A percentile compares a stretch with the other conserved stretches of the same genome.
These are phyloP conservation scores for Danio jaintianensis DNA, from an alignment of 2,797 vertebrate species.

Conservation along the genomic window DNA sequence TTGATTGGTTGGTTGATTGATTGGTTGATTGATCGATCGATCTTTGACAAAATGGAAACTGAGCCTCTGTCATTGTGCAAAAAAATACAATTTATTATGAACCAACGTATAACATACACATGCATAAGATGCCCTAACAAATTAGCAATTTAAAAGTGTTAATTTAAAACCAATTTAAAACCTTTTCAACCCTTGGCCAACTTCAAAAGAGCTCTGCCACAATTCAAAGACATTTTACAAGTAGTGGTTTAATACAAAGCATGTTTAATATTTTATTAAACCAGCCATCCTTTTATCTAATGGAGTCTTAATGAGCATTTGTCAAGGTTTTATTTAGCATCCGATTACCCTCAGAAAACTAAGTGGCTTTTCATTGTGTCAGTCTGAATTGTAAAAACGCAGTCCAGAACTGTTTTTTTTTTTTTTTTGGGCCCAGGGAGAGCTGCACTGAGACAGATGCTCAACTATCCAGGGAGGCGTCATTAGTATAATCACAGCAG, in stretches of 20 bases:
- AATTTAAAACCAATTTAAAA: not conserved
- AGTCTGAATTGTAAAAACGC: not conserved
- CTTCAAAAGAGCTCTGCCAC: not conserved
- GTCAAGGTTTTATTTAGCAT: slow-evolving; percentile 28
- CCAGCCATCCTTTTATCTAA: not conserved
- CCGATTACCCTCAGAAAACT: slow-evolving; percentile 11
- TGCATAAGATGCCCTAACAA: not conserved
- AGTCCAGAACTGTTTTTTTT: not conserved
- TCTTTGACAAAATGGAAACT: not conserved
- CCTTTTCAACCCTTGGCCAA: not conserved
- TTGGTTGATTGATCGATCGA: not conserved
- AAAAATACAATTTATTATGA: not conserved
- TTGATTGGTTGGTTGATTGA: too few species aligned
- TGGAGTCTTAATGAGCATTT: slow-evolving; percentile 2
- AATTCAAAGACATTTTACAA: not conserved
- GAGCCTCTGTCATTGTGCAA: not conserved
- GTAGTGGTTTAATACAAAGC: not conserved
- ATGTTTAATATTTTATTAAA: not conserved
- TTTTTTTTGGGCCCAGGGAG: slow-evolving; percentile 41
- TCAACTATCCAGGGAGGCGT: slow-evolving; percentile 59
- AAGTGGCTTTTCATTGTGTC: not conserved
- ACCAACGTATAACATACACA: not conserved
- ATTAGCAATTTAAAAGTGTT: not conserved
- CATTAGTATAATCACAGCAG: slow-evolving; percentile 62
- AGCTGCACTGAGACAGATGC: slow-evolving; percentile 62